Percentiles rank a stretch among this genome's conserved stretches.
These are phyloP conservation scores for Argyrosomus japonicus DNA, from an alignment of 2,113 vertebrate genomes.

Conservation along the genomic window DNA sequence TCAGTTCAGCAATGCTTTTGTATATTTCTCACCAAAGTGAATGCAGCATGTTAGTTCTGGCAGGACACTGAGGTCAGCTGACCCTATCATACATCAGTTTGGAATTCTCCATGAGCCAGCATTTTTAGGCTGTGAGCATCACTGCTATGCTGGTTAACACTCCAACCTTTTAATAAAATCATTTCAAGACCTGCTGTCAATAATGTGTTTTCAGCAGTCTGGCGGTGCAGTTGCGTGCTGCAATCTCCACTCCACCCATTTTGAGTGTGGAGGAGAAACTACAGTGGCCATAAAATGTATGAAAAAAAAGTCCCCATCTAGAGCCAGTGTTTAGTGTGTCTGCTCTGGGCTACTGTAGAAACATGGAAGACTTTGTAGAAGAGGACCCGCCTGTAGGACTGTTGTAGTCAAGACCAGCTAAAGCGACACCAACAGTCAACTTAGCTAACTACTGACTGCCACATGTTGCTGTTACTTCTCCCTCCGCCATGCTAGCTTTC, in stretches of 20 bases:
- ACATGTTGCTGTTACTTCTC: neutral
- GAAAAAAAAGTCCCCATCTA: no score
- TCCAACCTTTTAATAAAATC: neutral
- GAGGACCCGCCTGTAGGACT: no score
- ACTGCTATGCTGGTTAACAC: conserved; percentile 4
- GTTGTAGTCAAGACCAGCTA: no score
- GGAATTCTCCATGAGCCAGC: neutral
- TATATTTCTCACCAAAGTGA: neutral
- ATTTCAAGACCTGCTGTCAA: neutral
- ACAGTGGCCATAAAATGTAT: no score
- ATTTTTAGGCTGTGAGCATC: neutral
- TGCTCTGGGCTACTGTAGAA: no score
- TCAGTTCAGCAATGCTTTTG: neutral
- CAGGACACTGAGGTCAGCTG: neutral
- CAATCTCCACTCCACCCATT: no score
- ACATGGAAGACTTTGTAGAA: no score
- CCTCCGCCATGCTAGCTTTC: no score
- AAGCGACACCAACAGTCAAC: no score
- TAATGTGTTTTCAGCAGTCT: neutral
- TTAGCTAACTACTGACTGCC: neutral
- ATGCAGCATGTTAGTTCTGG: neutral
- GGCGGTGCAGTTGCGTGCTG: no score
- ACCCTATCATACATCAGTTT: neutral
- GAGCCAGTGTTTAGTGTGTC: no score
- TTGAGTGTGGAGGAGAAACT: no score